phyloP scores from a whole-genome alignment of 2,113 vertebrate genomes.

The Thryonomys swinderianus region DNA sequence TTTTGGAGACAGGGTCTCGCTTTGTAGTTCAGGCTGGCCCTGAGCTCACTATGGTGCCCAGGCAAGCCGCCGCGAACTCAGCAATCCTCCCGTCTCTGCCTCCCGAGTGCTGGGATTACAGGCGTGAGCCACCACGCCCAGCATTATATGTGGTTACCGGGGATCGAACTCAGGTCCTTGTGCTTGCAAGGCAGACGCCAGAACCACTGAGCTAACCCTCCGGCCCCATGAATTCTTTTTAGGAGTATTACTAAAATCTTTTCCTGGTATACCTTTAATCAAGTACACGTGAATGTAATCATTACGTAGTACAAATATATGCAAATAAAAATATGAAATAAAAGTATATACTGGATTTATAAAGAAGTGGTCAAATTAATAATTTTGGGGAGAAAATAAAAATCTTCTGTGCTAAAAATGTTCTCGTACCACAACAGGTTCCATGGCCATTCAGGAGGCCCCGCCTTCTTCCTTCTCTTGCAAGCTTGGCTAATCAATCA shows the following conservation, averaged over 20 bases:
- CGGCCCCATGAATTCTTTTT: background rate
- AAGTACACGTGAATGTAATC: background rate
- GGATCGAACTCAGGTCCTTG: no score
- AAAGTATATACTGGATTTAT: background rate
- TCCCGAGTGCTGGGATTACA: no score
- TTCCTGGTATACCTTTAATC: background rate
- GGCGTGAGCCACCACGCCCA: no score
- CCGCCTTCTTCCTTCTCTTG: background rate
- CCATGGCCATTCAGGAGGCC: background rate
- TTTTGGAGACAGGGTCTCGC: no score
- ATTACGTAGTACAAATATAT: background rate
- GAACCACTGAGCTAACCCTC: no score
- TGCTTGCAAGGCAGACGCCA: no score
- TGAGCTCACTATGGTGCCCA: no score
- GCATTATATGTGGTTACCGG: no score
- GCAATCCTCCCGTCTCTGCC: no score
- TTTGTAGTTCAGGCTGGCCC: no score
- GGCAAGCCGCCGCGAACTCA: no score
- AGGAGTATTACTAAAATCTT: background rate
- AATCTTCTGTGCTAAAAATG: background rate
- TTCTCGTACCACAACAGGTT: background rate
- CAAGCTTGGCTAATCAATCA: conserved; percentile 37
- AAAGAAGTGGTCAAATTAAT: background rate
- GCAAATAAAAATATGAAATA: background rate
- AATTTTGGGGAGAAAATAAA: conserved; percentile 8